These are phyloP conservation scores for Urocynchramus pylzowi DNA, from an alignment of 2,113 vertebrate genomes.

Conservation along the genomic window DNA sequence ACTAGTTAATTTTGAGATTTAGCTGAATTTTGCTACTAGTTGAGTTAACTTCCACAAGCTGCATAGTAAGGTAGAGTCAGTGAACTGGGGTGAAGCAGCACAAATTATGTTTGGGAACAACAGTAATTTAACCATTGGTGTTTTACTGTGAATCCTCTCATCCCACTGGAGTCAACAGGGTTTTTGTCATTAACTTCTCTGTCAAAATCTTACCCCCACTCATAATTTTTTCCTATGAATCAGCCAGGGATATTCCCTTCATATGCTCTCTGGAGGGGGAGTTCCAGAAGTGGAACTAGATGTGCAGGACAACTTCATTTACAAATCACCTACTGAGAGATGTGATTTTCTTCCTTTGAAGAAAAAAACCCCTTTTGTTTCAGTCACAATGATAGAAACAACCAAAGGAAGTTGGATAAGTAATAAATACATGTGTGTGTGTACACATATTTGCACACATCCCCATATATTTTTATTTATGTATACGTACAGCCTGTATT, in stretches of 20 bases:
- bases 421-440: neutral
- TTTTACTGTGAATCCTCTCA: neutral
- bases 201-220: neutral
- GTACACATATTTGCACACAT: accelerated
- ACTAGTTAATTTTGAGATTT: neutral
- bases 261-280: neutral
- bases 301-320: neutral
- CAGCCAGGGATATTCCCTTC: neutral
- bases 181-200: neutral
- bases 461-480: neutral
- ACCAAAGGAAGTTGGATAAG: neutral
- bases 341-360: neutral
- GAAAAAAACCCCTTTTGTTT: neutral
- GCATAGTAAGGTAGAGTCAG: neutral
- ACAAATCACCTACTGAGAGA: neutral
- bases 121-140: neutral
- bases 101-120: neutral
- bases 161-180: neutral
- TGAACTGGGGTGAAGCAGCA: neutral
- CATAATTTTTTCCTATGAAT: neutral
- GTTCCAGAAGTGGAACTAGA: neutral
- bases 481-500: too few relatives aligned
- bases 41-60: neutral
- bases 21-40: neutral
- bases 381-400: neutral